Base-by-base conservation (phyloP, 1,140 invertebrate species). In the Drosophila simulans region DNA sequence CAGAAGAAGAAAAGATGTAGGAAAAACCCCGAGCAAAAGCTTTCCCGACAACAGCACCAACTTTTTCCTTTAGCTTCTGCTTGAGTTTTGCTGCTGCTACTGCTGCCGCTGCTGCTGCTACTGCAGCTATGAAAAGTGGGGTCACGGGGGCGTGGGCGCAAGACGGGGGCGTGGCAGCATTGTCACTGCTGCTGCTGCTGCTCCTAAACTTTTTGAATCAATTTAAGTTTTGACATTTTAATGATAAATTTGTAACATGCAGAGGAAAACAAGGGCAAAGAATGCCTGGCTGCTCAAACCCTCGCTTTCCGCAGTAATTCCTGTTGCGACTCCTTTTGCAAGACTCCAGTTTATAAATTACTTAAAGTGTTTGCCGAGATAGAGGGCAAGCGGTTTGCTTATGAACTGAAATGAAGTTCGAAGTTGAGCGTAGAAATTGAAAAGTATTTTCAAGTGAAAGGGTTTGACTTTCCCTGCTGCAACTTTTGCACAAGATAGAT, bases 221-320 rank as follows among this genome's bases (percentile, higher is more conserved):
- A 89, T 89, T 89, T 89, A 89, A 89, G 84, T 89, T 89, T 88
- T 89, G 84, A 89, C 84, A 89, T 89, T 89, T 89, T 89, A 89
- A 89, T 89, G 84, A 89, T 89, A 89, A 89, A 89, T 89, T 84
- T 89, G 84, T 89, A 88, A 77, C 66, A 76, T 76, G 75, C 63
- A 43, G 71, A 65, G 60, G 46, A 81, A 65, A 81, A 81, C 58
- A 43, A 68, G 60, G 75, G 52, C 65, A 68, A 77, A 57, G 79
- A 88, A 86, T 79, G 70, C 48, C 43, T 46, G 51, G 39, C 48
- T 57, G 43, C 39, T 64, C 54, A 48, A 65, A 55, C 75, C 56
- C 37, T 64, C 59, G 46, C 48, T 5, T 40, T 55, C 17, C n/a
- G 27, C 27, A 34, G 48, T 60, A 27, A 42, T 43, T 56, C 35